Evolutionary conservation across 2,797 vertebrate species (phyloP).

Genomic region (Acipenser transmontanus): DNA sequence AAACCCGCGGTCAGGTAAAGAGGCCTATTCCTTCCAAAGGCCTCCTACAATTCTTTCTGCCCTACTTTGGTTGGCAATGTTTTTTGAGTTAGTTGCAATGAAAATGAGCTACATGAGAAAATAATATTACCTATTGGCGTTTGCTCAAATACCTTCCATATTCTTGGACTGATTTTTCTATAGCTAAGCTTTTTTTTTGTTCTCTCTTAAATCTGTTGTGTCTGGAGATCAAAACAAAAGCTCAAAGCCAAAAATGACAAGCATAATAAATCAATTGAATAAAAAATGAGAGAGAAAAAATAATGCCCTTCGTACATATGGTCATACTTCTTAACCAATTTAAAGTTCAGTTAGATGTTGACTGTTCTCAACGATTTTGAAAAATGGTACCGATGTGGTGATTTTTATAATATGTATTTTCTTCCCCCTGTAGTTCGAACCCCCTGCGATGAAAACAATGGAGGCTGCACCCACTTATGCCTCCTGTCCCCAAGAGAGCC

Average conservation of each 20-base stretch:
- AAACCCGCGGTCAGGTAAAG: too few relatives aligned
- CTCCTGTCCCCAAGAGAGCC: constrained; percentile 82
- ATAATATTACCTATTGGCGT: constrained; percentile 7
- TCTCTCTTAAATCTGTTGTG: constrained; percentile 18
- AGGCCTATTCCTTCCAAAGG: too few relatives aligned
- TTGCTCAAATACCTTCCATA: constrained; percentile 2
- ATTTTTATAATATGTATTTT: constrained; percentile 2
- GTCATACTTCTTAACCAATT: too few relatives aligned
- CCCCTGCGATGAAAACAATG: constrained; percentile 76
- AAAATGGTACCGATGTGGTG: neutral
- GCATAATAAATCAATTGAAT: neutral
- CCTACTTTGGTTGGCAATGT: constrained; percentile 10
- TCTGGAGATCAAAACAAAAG: neutral
- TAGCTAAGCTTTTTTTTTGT: neutral
- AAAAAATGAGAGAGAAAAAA: neutral
- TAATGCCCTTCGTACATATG: too few relatives aligned
- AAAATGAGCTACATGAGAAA: constrained; percentile 11
- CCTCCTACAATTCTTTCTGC: neutral
- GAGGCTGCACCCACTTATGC: constrained; percentile 90
- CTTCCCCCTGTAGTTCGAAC: constrained; percentile 65
- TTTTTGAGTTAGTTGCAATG: neutral
- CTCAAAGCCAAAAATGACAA: neutral
- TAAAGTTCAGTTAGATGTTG: too few relatives aligned
- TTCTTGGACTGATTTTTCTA: constrained; percentile 3
- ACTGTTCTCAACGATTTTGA: too few relatives aligned